Conservation (phyloP, 64 coral and sea anemone species). For the Pocillopora verrucosa region DNA sequence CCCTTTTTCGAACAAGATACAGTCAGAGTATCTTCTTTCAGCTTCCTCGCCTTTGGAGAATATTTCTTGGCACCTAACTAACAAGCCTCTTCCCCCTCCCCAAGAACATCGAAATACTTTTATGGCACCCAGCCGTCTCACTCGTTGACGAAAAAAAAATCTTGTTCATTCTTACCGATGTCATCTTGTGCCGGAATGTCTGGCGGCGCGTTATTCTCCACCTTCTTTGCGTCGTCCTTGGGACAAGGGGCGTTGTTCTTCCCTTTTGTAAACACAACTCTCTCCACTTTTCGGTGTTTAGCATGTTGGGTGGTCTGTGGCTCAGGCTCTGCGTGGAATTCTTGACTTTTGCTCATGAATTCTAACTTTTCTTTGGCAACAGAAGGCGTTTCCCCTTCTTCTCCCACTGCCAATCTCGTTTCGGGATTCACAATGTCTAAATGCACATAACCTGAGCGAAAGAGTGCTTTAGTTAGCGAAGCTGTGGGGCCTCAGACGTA, state of each 20-base stretch:
- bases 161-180: not conserved
- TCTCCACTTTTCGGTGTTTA: constrained; percentile 20
- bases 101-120: too few species aligned
- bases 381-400: not conserved
- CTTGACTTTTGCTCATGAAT: constrained; percentile 22
- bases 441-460: constrained; percentile 25
- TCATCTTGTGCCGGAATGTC: constrained; percentile 8
- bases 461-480: not conserved
- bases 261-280: not conserved
- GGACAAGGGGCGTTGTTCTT: not conserved
- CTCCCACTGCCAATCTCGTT: not conserved
- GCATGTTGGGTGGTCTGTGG: not conserved
- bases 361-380: not conserved
- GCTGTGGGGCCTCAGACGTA: too few species aligned
- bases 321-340: not conserved
- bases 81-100: too few species aligned
- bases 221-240: not conserved
- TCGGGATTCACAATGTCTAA: constrained; percentile 27
- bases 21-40: too few species aligned
- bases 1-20: too few species aligned
- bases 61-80: too few species aligned
- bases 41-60: too few species aligned
- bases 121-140: too few species aligned
- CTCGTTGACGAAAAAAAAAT: too few species aligned
- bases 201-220: not conserved